Evolutionary conservation across 1,140 invertebrate species (phyloP).

Genomic region (Ganaspis sp.): DNA sequence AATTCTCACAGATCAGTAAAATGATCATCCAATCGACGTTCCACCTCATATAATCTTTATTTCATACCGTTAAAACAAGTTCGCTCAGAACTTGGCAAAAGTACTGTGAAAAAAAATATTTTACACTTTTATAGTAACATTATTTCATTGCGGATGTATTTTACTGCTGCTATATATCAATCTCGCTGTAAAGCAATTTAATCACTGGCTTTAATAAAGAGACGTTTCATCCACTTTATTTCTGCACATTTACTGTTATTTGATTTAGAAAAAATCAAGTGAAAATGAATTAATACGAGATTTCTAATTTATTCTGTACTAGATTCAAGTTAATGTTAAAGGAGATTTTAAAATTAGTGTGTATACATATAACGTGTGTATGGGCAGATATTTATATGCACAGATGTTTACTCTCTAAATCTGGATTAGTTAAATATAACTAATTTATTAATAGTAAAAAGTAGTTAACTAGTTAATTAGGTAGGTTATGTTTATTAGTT

Average conservation of each 20-base stretch:
- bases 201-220: not conserved
- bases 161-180: not conserved
- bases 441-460: too few relatives aligned
- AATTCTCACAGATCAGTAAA: conserved; percentile 21
- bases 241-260: not conserved
- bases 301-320: too few relatives aligned
- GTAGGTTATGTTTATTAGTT: too few relatives aligned
- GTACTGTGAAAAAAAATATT: not conserved
- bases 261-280: not conserved
- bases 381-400: too few relatives aligned
- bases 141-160: conserved; percentile 12
- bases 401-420: too few relatives aligned
- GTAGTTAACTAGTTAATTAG: too few relatives aligned
- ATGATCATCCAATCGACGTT: conserved; percentile 19
- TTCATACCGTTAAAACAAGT: conserved; percentile 13
- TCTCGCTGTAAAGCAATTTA: not conserved
- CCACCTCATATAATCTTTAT: conserved; percentile 22
- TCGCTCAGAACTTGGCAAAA: not conserved
- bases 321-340: too few relatives aligned
- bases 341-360: too few relatives aligned
- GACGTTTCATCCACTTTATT: not conserved
- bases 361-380: too few relatives aligned
- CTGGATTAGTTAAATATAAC: too few relatives aligned
- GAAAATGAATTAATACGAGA: too few relatives aligned
- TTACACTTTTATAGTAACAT: conserved; percentile 14